These are phyloP conservation scores for Lycodopsis pacificus DNA, from an alignment of 2,797 vertebrate species.

Conservation along the genomic window DNA sequence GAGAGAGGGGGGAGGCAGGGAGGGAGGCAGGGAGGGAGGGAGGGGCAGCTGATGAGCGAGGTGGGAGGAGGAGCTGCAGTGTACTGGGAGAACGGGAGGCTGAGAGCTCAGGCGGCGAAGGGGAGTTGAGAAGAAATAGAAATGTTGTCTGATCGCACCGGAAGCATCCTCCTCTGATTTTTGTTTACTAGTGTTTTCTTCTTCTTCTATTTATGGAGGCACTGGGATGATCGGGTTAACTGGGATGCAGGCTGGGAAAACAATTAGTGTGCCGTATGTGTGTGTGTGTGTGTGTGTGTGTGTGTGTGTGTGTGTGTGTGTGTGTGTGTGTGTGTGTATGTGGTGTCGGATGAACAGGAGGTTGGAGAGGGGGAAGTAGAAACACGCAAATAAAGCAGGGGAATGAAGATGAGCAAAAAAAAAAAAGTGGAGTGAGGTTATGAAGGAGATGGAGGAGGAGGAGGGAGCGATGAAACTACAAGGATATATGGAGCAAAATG, in stretches of 20 bases:
- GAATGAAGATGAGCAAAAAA: conserved; percentile 22
- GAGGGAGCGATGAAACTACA: conserved; percentile 22
- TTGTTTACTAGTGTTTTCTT: conserved; percentile 46
- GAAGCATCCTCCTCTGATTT: conserved; percentile 45
- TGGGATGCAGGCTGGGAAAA: conserved; percentile 1
- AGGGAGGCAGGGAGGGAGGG: conserved; percentile 53
- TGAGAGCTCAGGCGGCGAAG: conserved; percentile 57
- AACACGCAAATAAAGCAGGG: conserved; percentile 44
- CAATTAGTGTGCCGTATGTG: not conserved
- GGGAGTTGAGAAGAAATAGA: conserved; percentile 67
- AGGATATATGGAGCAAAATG: conserved; percentile 14
- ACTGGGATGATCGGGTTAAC: conserved; percentile 34
- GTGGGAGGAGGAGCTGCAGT: conserved; percentile 83
- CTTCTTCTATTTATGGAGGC: conserved; percentile 11
- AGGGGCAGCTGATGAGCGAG: conserved; percentile 74
- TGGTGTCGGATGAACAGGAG: conserved; percentile 34
- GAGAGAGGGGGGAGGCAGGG: conserved; percentile 21
- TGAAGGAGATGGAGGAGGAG: not conserved
- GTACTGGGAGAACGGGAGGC: conserved; percentile 73
- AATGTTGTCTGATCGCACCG: conserved; percentile 61
- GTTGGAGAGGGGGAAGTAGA: conserved; percentile 33
- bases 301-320: no score
- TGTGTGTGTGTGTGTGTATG: conserved; percentile 12
- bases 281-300: conserved; percentile 5
- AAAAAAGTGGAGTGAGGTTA: not conserved